Evolutionary conservation across 2,888 invertebrate species (phyloP).

Genomic region (Cryptocephalus primarius): DNA sequence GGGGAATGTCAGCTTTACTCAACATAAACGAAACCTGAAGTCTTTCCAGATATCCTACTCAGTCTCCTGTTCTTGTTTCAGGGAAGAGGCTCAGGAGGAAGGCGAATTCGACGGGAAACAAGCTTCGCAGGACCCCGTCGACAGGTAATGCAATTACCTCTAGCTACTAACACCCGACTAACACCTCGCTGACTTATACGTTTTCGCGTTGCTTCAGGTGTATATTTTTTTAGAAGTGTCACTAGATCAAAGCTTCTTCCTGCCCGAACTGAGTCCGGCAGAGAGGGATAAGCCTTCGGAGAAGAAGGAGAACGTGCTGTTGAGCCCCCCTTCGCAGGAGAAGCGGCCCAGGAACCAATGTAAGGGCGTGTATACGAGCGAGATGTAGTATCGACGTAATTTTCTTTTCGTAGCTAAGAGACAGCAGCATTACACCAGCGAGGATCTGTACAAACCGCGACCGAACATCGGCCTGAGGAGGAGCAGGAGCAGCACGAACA

Average conservation of each 20-base stretch:
- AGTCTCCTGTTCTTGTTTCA: no score
- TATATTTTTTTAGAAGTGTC: constrained; percentile 10
- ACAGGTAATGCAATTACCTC: not conserved
- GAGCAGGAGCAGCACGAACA: constrained; percentile 20
- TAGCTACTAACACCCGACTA: no score
- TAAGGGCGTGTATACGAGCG: constrained; percentile 7
- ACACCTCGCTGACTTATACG: no score
- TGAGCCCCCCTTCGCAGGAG: constrained; percentile 13
- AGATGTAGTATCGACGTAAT: not conserved
- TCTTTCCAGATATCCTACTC: no score
- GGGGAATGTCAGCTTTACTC: no score
- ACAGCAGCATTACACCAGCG: constrained; percentile 53
- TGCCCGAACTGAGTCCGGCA: constrained; percentile 29
- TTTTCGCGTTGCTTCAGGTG: no score
- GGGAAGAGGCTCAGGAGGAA: no score
- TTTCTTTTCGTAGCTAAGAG: constrained; percentile 5
- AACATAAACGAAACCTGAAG: no score
- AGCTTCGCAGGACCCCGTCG: no score
- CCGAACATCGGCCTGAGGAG: constrained; percentile 45
- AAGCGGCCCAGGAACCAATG: constrained; percentile 11
- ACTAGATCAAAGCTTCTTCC: constrained; percentile 15
- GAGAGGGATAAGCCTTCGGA: constrained; percentile 29
- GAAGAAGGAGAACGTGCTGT: constrained; percentile 17
- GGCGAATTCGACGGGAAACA: no score
- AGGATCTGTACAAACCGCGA: constrained; percentile 62